Base-by-base conservation (phyloP, 2,888 invertebrate genomes). In the Xylophagus ater region DNA sequence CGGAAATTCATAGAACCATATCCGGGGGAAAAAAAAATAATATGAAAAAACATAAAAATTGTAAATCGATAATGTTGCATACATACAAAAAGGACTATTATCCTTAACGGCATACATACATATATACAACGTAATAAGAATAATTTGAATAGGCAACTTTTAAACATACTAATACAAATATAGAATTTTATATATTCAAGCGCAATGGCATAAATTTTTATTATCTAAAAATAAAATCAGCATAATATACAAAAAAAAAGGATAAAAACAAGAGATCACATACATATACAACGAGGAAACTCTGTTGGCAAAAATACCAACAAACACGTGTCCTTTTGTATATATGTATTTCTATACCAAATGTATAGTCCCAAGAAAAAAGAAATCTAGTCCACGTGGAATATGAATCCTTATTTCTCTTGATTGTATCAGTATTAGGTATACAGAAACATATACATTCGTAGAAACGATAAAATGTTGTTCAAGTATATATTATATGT, bases 61-160 rank as follows among this genome's bases (percentile, higher is more conserved):
- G 31, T 37, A 37, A 37, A 37, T 37, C 37, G 31, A 37, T 37
- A 37, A 37, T 31, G 17, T n/a, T n/a, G 35, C 12, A 25, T 26
- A 19, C 25, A 28, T 36, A 25, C 37, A 31, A 10, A 5, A n/a
- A 31, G 23, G 37, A n/a, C n/a, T n/a, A n/a, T n/a, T n/a, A n/a
- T n/a, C n/a, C 37, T 30, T 13, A 10, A 9, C 10, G 25, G 9
- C 34, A 9, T 14, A 15, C 9, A 29, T 37, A 18, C 20, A 29
- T 29, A 7, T 14, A 5, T 30, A 17, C 19, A 14, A 20, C 10
- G 14, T 13, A 26, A 26, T 10, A 26, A n/a, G 13, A 6, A 9
- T 5, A 5, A 9, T 25, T 13, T 17, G 13, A 25, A 26, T 26
- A 26, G 28, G 26, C 17, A 15, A n/a, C 35, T n/a, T 17, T 12